Evolutionary conservation across 2,113 vertebrate genomes (phyloP), one percentile per base, ranked within the genome.

Genomic region (Delphinus delphis): DNA sequence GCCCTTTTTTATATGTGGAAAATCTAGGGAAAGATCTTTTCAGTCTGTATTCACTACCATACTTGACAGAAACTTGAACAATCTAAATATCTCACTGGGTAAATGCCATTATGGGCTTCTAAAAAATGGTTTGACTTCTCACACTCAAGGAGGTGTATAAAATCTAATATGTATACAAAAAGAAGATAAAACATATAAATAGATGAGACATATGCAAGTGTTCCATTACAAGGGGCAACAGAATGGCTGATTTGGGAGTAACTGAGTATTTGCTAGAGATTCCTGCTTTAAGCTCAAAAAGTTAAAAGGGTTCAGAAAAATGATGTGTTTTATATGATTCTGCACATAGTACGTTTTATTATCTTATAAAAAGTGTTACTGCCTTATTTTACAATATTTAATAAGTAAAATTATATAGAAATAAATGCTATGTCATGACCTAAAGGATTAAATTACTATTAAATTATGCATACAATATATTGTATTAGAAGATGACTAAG

Each of bases 361-460:
- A 47, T 76, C 25, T 76, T 81, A 23, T 62, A 71, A 83, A 10
- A 76, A 89, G 18, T 53, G 20, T 67, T 94, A 58, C 38, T 44
- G 12, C 82, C n/a, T n/a, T 55, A 77, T 90, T 94, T 94, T 91
- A 55, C 26, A 77, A n/a, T 41, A 86, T 50, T 89, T 60, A 77
- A 73, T n/a, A 25, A 60, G 38, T 85, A 93, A 58, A 58, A 62
- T 28, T 38, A 50, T 38, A 65, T 31, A 63, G 55, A 96, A 76
- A 81, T 65, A 88, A 87, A 62, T 89, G 25, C 9, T 89, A 31
- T 79, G 53, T 38, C 12, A 36, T 82, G 28, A 62, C 1, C 20
- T 82, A 79, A 55, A 47, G 77, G 11, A 83, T 76, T 44, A 80
- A 0, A 25, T 13, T 28, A 50, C 79, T 73, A 31, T 67, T 15